Percentiles rank a stretch among this genome's conserved stretches.
phyloP scores from a whole-genome alignment of 2,888 invertebrate genomes.

The Phaonia tiefii region DNA sequence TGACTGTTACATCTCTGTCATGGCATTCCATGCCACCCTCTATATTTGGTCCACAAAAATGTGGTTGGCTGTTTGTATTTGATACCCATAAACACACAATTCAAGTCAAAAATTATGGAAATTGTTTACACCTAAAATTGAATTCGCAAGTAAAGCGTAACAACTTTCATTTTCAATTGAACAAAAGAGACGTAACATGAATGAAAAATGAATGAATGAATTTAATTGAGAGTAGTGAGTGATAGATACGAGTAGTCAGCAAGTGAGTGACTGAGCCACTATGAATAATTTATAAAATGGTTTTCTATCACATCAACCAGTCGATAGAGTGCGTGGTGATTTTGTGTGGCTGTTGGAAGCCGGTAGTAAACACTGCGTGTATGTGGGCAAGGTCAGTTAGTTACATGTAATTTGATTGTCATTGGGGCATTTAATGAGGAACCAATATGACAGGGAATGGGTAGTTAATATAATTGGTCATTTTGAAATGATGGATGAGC shows the following conservation, averaged over 20 bases:
- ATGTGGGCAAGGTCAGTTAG: no score
- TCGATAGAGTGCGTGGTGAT: not conserved
- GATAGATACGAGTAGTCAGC: no score
- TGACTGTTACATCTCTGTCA: not conserved
- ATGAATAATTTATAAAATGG: constrained; percentile 6
- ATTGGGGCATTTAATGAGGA: no score
- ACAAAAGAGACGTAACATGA: no score
- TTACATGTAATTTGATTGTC: no score
- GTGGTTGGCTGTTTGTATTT: not conserved
- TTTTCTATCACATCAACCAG: not conserved
- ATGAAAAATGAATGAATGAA: no score
- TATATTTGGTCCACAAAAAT: constrained; percentile 21
- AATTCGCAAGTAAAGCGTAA: not conserved
- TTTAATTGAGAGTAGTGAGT: no score
- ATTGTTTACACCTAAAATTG: not conserved
- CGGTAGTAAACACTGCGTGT: no score
- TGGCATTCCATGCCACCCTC: not conserved
- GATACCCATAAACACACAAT: constrained; percentile 19
- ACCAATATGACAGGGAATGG: no score
- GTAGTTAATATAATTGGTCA: no score
- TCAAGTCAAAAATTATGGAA: constrained; percentile 13
- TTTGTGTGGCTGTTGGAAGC: no score
- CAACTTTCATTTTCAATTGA: constrained; percentile 18
- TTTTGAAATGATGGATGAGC: no score
- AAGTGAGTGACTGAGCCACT: not conserved